These are phyloP conservation scores for Ormyrus nitidulus DNA, from an alignment of 2,888 invertebrate genomes.

Conservation along the genomic window DNA sequence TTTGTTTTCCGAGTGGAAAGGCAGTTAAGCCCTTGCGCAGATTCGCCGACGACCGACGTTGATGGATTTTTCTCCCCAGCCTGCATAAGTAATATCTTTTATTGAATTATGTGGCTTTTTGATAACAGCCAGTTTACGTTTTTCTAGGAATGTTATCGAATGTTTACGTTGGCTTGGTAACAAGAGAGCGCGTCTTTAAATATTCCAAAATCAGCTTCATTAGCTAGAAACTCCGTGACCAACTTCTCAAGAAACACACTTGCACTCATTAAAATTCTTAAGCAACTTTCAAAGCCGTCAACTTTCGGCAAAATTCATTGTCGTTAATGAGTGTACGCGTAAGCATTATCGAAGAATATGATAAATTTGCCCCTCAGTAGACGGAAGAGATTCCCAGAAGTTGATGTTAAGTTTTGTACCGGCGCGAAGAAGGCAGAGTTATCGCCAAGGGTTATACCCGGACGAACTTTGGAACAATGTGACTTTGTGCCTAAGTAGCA, in stretches of 20 bases:
- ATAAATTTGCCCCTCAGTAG: neutral
- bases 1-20: neutral
- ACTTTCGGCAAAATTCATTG: slow-evolving; percentile 15
- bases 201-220: no score
- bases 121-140: slow-evolving; percentile 13
- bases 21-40: no score
- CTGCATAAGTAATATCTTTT: neutral
- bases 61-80: slow-evolving; percentile 37
- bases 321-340: slow-evolving; percentile 4
- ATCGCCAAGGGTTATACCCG: no score
- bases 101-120: slow-evolving; percentile 27
- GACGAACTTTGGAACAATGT: neutral
- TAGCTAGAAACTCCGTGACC: no score
- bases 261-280: slow-evolving; percentile 22
- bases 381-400: no score
- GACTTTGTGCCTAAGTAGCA: neutral
- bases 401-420: neutral
- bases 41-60: slow-evolving; percentile 7
- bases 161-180: no score
- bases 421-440: neutral
- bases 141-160: no score
- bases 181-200: no score
- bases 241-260: no score
- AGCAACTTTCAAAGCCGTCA: neutral
- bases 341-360: neutral